Percentiles rank a stretch among this genome's conserved stretches.
phyloP scores from a whole-genome alignment of 2,888 invertebrate species.

The Eupithecia subfuscata region DNA sequence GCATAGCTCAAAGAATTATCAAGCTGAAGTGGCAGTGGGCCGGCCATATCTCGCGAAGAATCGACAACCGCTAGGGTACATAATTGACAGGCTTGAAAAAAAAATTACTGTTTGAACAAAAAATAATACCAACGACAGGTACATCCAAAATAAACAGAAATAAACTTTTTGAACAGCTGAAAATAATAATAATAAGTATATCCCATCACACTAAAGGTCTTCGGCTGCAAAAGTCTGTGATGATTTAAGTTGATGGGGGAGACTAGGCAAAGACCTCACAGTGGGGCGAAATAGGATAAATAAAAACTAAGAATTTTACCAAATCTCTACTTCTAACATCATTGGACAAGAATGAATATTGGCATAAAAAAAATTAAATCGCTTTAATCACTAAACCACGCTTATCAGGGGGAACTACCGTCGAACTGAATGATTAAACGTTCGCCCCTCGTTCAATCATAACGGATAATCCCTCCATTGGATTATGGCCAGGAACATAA shows the following conservation, averaged over 20 bases:
- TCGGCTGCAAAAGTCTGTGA: neutral
- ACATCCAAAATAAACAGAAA: neutral
- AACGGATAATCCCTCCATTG: constrained; percentile 44
- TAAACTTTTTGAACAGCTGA: neutral
- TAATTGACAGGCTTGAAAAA: neutral
- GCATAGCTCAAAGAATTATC: no score
- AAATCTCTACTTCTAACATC: neutral
- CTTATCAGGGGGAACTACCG: constrained; percentile 39
- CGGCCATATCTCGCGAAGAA: no score
- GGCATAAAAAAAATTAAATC: neutral
- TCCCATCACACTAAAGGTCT: neutral
- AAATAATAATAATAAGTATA: neutral
- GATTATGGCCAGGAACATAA: constrained; percentile 45
- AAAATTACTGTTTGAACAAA: neutral
- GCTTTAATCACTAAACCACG: constrained; percentile 23
- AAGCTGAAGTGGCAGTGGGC: no score
- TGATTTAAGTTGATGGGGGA: neutral
- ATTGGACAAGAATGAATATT: neutral
- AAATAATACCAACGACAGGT: neutral
- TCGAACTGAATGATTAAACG: constrained; percentile 45
- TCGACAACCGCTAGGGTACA: no score
- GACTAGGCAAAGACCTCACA: neutral
- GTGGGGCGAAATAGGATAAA: neutral
- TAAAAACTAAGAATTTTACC: neutral
- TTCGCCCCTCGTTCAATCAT: constrained; percentile 42